phyloP scores from a whole-genome alignment of 2,113 vertebrate genomes.

The Myodes glareolus region DNA sequence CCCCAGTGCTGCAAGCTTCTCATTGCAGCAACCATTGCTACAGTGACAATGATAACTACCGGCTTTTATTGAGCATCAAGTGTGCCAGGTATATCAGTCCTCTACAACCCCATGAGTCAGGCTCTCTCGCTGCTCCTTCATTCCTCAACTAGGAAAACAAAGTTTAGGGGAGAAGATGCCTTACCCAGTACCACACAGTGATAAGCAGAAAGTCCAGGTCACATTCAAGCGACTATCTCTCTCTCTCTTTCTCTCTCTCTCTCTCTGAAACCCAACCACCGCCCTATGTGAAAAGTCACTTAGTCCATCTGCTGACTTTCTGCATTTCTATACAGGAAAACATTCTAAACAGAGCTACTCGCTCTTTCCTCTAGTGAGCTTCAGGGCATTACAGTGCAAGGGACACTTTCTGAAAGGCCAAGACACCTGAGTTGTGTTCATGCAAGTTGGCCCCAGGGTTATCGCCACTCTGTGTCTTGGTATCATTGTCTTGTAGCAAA shows the following conservation, averaged over 20 bases:
- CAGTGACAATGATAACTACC: not conserved
- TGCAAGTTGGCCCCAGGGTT: not conserved
- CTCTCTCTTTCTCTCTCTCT: not conserved
- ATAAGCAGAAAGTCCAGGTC: not conserved
- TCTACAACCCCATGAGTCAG: not conserved
- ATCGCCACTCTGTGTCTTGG: accelerated
- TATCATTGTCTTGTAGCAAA: too few relatives aligned
- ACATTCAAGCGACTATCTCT: not conserved
- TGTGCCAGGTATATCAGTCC: not conserved
- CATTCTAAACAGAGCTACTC: not conserved
- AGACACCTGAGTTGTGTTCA: not conserved
- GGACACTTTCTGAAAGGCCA: not conserved
- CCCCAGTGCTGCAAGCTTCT: not conserved
- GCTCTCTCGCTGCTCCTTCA: not conserved
- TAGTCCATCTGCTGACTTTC: not conserved
- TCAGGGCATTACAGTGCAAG: not conserved
- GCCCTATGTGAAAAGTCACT: not conserved
- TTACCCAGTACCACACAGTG: not conserved
- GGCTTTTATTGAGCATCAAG: not conserved
- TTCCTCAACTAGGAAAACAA: not conserved
- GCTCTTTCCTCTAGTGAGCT: not conserved
- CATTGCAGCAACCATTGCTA: not conserved
- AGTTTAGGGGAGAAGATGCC: not conserved
- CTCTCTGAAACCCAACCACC: not conserved
- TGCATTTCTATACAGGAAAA: not conserved